A percentile compares a stretch with the other conserved stretches of the same genome.
Conservation (phyloP, 2,797 vertebrate species). For the Pantherophis alleghaniensis region DNA sequence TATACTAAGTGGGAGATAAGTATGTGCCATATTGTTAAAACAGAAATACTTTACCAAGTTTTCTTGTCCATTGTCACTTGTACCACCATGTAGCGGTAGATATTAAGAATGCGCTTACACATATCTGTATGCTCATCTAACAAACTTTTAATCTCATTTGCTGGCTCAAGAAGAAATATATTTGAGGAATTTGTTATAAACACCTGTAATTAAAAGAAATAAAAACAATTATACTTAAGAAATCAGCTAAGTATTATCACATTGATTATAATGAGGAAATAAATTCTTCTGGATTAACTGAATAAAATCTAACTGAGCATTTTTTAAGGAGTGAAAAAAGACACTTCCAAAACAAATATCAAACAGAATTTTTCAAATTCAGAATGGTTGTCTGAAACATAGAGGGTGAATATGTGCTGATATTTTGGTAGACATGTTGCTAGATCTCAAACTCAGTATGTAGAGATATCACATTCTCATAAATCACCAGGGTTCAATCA, state of each 20-base stretch:
- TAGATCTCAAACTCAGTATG: background rate
- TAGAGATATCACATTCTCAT: background rate
- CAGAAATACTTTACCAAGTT: conserved; percentile 83
- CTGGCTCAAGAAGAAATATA: conserved; percentile 94
- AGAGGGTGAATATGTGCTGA: background rate
- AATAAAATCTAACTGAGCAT: conserved; percentile 1
- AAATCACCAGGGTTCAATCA: background rate
- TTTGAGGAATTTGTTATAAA: conserved; percentile 97
- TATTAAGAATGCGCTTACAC: conserved; percentile 98
- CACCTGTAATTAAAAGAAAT: conserved; percentile 75
- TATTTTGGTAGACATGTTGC: background rate
- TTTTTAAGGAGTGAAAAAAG: conserved; percentile 2
- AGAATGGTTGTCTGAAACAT: background rate
- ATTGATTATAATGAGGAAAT: conserved; percentile 12
- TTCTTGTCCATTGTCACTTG: conserved; percentile 99
- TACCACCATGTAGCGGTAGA: conserved; percentile 97
- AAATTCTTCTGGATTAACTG: background rate
- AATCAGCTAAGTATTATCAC: background rate
- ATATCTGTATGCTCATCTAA: conserved; percentile 98
- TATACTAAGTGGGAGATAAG: background rate
- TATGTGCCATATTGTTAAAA: background rate
- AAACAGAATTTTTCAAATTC: background rate
- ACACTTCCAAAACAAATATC: background rate
- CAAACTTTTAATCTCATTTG: conserved; percentile 92
- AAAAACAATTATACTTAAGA: background rate